Conservation (phyloP, 2,113 vertebrate genomes). For the Grammomys surdaster region DNA sequence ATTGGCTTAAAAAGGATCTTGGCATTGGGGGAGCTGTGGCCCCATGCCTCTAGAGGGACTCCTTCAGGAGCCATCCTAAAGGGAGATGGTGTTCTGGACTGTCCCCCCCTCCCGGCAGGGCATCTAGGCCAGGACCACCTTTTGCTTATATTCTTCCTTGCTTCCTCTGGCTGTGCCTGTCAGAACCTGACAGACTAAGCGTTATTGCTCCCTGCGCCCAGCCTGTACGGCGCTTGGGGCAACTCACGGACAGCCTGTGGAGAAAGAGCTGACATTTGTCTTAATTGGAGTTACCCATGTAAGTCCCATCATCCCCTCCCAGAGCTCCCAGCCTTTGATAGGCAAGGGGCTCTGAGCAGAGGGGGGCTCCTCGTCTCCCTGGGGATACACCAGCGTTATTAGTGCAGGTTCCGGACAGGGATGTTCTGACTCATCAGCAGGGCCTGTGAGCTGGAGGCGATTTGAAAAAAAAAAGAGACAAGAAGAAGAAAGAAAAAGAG, state of each 20-base stretch:
- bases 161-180: constrained; percentile 45
- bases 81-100: background rate
- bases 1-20: background rate
- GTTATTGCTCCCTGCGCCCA: background rate
- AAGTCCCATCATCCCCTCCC: background rate
- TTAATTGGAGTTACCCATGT: constrained; percentile 74
- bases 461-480: background rate
- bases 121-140: background rate
- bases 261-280: constrained; percentile 74
- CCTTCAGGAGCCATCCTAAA: background rate
- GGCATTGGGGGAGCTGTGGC: fast-evolving
- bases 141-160: background rate
- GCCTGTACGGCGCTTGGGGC: background rate
- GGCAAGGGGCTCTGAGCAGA: constrained; percentile 33
- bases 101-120: background rate
- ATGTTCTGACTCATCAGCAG: constrained; percentile 3
- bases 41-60: background rate
- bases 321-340: background rate
- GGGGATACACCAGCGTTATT: constrained; percentile 23
- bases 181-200: constrained; percentile 53
- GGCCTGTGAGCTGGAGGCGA: constrained; percentile 34
- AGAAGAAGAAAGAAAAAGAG: background rate
- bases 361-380: background rate
- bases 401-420: constrained; percentile 35
- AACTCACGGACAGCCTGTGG: background rate